Evolutionary conservation across 2,113 vertebrate species (phyloP), one percentile per base, ranked within the genome.

Genomic region (Saccopteryx leptura): DNA sequence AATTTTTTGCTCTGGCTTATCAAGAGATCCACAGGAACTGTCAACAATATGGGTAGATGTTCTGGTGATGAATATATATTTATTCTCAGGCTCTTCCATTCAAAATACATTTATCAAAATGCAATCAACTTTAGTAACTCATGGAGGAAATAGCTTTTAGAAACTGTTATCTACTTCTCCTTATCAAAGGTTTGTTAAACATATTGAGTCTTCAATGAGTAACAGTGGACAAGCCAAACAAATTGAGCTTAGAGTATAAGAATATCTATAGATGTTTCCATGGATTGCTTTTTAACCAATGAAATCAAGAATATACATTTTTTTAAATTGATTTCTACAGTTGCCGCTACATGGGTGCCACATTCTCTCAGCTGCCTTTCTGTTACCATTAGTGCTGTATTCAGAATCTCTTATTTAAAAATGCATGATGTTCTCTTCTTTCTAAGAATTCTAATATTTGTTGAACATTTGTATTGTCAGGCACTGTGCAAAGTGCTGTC

Each of bases 51-150:
- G 19, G 4, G 74, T 72, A 33, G 31, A 31, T 92, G 58, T 69
- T 85, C 74, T 76, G 58, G 19, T 75, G 11, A 82, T 80, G 69
- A 58, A 75, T 28, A 93, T 48, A 88, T 86, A 88, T 7, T 69
- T n/a, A 88, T 6, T 60, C 87, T 89, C 8, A 54, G 74, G 28
- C 15, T 61, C 75, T 83, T 79, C 48, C 39, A 71, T 81, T 87
- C 56, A 76, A 88, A 93, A 92, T 89, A 31, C 78, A 18, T 92
- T 85, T 82, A 92, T 87, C 69, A 60, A 76, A 90, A 93, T 86
- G 31, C 60, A 69, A 7, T 76, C 65, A 63, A 21, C 9, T 88
- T 74, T 88, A 71, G 76, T 75, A 82, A 33, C 76, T 28, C 65
- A 68, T 52, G 33, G 54, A 94, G 69, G 86, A 91, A 93, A 74